Conservation (phyloP, 2,888 invertebrate species). For the Falcaria lacertinaria region DNA sequence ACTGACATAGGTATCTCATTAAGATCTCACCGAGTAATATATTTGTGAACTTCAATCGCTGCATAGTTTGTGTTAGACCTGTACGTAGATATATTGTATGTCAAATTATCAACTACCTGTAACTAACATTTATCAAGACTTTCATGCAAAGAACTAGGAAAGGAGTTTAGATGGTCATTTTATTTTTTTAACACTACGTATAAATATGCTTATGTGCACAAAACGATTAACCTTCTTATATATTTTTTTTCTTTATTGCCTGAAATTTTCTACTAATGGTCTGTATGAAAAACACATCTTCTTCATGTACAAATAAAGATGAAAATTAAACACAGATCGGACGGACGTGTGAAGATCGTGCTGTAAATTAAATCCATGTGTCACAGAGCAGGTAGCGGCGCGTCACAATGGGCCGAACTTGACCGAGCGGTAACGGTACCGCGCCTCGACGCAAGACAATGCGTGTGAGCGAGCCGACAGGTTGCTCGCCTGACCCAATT, state of each 20-base stretch:
- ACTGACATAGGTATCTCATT: constrained; percentile 28
- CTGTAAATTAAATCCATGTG: constrained; percentile 42
- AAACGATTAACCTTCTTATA: too few species aligned
- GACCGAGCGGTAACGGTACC: constrained; percentile 72
- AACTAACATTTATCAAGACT: too few species aligned
- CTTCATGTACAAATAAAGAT: too few species aligned
- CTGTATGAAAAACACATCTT: too few species aligned
- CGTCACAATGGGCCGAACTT: constrained; percentile 71
- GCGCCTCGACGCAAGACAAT: constrained; percentile 62
- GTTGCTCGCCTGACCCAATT: constrained; percentile 78
- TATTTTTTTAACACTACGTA: too few species aligned
- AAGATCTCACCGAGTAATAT: constrained; percentile 25
- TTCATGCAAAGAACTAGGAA: too few species aligned
- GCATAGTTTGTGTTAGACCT: constrained; percentile 16
- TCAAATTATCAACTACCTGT: background rate
- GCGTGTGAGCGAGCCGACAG: constrained; percentile 67
- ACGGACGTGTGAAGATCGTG: background rate
- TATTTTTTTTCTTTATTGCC: too few species aligned
- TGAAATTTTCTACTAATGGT: too few species aligned
- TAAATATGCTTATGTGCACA: too few species aligned
- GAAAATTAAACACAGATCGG: too few species aligned
- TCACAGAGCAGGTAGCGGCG: constrained; percentile 42
- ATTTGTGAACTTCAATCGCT: background rate
- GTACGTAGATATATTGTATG: constrained; percentile 10
- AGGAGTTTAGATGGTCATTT: too few species aligned